Percentiles rank a stretch among this genome's conserved stretches.
Conservation (phyloP, 2,113 vertebrate genomes). For the Protobothrops flavoviridis region DNA sequence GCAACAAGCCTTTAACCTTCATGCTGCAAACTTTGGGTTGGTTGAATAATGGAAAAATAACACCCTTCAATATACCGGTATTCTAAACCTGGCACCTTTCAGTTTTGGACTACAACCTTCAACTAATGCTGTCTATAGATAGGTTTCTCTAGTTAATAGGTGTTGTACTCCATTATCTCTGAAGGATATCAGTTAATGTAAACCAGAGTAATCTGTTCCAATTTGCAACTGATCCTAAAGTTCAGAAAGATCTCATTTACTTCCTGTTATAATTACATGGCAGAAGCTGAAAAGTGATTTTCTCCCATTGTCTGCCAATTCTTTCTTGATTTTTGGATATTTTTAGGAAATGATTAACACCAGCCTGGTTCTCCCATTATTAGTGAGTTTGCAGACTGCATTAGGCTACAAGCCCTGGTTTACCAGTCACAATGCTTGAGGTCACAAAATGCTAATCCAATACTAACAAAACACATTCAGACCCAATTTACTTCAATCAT, state of each 20-base stretch:
- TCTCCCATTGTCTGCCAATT: neutral
- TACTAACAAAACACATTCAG: neutral
- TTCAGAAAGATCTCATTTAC: too few relatives aligned
- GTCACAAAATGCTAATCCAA: neutral
- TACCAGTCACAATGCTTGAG: neutral
- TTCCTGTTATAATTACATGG: neutral
- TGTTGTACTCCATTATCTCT: neutral
- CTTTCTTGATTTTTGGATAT: neutral
- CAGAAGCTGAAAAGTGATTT: neutral
- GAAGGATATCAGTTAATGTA: neutral
- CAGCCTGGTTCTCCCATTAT: neutral
- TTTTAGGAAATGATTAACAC: neutral
- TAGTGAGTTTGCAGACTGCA: neutral
- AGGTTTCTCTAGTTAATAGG: neutral
- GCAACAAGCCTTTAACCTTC: constrained; percentile 8
- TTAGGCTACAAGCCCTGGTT: neutral
- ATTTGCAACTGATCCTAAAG: neutral
- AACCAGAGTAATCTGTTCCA: constrained; percentile 27
- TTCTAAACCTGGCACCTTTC: neutral
- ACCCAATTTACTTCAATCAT: neutral
- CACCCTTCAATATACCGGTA: neutral
- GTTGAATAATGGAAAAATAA: neutral
- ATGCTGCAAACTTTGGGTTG: constrained; percentile 5
- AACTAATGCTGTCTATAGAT: neutral
- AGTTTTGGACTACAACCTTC: neutral